Evolutionary conservation across 1,140 invertebrate species (phyloP), one percentile per base, ranked within the genome.

Genomic region (Tetramorium parvispinum): DNA sequence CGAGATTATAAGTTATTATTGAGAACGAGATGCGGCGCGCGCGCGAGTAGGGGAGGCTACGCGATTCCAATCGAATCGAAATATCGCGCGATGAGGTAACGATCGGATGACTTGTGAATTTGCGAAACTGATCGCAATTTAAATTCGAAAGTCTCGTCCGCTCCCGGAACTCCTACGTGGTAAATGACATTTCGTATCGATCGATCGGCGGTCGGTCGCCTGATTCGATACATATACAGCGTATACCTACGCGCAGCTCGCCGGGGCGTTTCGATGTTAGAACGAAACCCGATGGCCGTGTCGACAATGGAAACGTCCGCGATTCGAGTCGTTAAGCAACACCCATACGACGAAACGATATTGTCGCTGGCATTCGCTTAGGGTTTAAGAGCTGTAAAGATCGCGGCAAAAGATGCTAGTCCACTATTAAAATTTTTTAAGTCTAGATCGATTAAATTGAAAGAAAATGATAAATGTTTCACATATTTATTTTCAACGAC

Each of bases 141-240:
- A 88, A 89, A 92, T 91, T 92, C 85, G 92, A 92, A 92, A 92
- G 92, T 92, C 78, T 86, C 78, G 79, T 82, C 88, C 53, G 85
- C 87, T 92, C 90, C 91, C 91, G 89, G 89, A 92, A 92, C 91
- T 91, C 59, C 61, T 78, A 75, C 55, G 65, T 61, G 57, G 43
- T 78, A 86, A 90, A 90, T 88, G 87, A 90, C 89, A 87, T 90
- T 91, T 91, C 75, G 86, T 75, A 79, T 86, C 83, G 89, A 90
- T 90, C 68, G 79, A 83, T 83, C 65, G 77, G 27, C 18, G 57
- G 24, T 51, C 65, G 68, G 53, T 83, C 65, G 85, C 8, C 32
- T 3, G 63, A 57, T 32, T 53, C 83, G 78, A 79, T 81, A 75
- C 49, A 66, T 27, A 76, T 65, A 76, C 27, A 59, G 43, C 8